phyloP scores from a whole-genome alignment of 2,888 invertebrate genomes.

The Acronicta aceris region DNA sequence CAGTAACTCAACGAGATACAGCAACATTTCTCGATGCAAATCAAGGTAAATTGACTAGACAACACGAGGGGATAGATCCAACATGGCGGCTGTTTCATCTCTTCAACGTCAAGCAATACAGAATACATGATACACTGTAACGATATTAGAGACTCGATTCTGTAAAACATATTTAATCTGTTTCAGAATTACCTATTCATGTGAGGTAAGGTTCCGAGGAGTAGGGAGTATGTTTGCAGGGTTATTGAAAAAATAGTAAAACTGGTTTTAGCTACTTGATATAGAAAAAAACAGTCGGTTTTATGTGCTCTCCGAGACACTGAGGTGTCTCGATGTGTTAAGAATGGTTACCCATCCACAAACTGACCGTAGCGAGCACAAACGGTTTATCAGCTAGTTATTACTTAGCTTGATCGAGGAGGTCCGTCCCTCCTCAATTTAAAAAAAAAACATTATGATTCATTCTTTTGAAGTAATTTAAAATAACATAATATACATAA shows the following conservation, averaged over 20 bases:
- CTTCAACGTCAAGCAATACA: slow-evolving; percentile 34
- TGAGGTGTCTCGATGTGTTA: too few species aligned
- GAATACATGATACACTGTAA: slow-evolving; percentile 49
- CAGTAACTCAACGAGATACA: background rate
- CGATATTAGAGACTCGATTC: slow-evolving; percentile 44
- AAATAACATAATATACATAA: too few species aligned
- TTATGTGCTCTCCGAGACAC: too few species aligned
- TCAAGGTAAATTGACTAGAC: slow-evolving; percentile 19
- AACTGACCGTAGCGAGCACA: too few species aligned
- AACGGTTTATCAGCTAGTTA: too few species aligned
- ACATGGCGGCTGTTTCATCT: slow-evolving; percentile 25
- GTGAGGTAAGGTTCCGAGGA: slow-evolving; percentile 7
- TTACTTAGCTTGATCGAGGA: too few species aligned
- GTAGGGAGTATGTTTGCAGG: slow-evolving; percentile 4
- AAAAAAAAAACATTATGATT: too few species aligned
- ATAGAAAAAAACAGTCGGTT: too few species aligned
- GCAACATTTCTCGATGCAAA: slow-evolving; percentile 12
- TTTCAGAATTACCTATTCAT: slow-evolving; percentile 40
- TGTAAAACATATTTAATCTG: slow-evolving; percentile 53
- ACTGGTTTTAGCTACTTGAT: too few species aligned
- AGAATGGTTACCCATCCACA: too few species aligned
- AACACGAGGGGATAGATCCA: slow-evolving; percentile 30
- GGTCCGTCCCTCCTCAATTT: too few species aligned
- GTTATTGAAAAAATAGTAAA: background rate
- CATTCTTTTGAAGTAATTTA: too few species aligned